A percentile compares a stretch with the other conserved stretches of the same genome.
Evolutionary conservation across 2,888 invertebrate genomes (phyloP).

Genomic region (Pogonocherus hispidulus): DNA sequence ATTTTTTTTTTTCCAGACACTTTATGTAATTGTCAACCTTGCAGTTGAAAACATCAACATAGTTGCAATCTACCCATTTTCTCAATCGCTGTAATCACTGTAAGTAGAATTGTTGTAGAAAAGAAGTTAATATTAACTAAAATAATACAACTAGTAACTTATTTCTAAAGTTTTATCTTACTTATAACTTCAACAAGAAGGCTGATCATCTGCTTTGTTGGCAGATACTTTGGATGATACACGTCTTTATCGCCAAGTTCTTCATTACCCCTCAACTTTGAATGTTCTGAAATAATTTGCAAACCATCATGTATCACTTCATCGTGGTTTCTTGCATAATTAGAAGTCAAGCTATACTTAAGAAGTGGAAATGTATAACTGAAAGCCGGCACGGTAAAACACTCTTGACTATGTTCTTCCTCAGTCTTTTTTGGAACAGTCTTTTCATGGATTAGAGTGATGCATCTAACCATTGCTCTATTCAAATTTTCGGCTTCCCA

Average conservation of each 20-base stretch:
- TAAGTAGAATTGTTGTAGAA: no score
- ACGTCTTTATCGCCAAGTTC: conserved; percentile 69
- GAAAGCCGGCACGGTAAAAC: conserved; percentile 82
- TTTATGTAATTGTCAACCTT: no score
- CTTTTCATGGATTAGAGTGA: conserved; percentile 72
- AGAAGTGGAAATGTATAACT: conserved; percentile 87
- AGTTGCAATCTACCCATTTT: no score
- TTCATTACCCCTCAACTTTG: conserved; percentile 72
- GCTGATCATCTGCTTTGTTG: conserved; percentile 85
- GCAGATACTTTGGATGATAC: conserved; percentile 83
- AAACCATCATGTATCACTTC: conserved; percentile 74
- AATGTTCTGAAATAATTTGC: conserved; percentile 81
- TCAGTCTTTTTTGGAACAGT: conserved; percentile 67
- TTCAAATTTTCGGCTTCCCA: conserved; percentile 83
- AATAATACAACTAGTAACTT: no score
- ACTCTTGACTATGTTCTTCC: conserved; percentile 49
- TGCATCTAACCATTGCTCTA: conserved; percentile 74
- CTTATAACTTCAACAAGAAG: conserved; percentile 84
- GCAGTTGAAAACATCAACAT: no score
- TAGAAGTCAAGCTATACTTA: conserved; percentile 72
- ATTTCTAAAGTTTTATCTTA: conserved; percentile 61
- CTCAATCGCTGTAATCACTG: no score
- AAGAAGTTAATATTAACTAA: no score
- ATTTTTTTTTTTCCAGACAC: no score
- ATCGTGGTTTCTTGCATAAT: conserved; percentile 70